Percentiles rank a stretch among this genome's conserved stretches.
Conservation (phyloP, 2,888 invertebrate species). For the Urechis unicinctus region DNA sequence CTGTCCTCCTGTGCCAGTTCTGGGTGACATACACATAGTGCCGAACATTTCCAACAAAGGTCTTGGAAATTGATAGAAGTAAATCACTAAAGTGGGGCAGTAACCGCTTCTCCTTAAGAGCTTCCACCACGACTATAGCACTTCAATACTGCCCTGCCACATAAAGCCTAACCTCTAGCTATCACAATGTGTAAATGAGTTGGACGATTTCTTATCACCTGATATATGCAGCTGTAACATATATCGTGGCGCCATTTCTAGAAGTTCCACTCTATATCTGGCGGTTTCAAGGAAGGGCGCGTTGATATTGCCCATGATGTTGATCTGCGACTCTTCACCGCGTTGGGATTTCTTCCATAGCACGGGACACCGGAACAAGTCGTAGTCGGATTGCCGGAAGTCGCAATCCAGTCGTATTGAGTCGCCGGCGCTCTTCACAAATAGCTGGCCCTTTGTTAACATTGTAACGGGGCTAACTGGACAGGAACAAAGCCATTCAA, state of each 20-base stretch:
- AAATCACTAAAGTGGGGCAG: no score
- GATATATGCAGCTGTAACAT: constrained; percentile 6
- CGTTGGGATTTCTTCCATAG: constrained; percentile 18
- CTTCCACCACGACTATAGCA: no score
- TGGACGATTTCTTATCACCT: not conserved
- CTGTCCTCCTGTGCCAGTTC: not conserved
- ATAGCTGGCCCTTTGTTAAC: constrained; percentile 8
- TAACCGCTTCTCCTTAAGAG: no score
- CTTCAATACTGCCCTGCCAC: no score
- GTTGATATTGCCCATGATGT: constrained; percentile 22
- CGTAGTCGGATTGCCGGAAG: constrained; percentile 10
- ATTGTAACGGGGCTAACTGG: no score
- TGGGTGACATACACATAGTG: no score
- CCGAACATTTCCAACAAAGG: no score
- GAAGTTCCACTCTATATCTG: constrained; percentile 15
- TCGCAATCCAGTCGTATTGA: constrained; percentile 9
- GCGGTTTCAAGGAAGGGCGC: constrained; percentile 14
- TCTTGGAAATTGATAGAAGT: no score
- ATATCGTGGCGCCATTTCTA: constrained; percentile 7
- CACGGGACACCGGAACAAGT: constrained; percentile 14
- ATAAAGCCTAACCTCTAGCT: no score
- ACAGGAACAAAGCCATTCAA: no score
- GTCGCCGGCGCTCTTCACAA: constrained; percentile 6
- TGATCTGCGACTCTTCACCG: constrained; percentile 15
- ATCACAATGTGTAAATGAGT: no score